These are phyloP conservation scores for Stercorarius parasiticus DNA, from an alignment of 2,113 vertebrate genomes.

Conservation along the genomic window DNA sequence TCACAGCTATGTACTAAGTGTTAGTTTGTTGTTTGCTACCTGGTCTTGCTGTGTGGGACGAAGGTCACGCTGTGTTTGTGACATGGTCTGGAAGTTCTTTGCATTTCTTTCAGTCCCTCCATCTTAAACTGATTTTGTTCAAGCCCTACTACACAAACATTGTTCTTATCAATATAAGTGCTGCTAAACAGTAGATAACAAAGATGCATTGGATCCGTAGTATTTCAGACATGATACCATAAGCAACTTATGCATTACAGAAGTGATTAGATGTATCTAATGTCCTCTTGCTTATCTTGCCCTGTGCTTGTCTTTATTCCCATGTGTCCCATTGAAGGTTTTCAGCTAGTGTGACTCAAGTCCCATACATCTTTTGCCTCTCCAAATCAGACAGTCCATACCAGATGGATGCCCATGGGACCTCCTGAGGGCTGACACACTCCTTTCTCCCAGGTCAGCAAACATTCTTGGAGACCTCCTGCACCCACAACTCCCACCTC, in stretches of 20 bases:
- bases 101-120: not conserved
- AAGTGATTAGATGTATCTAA: not conserved
- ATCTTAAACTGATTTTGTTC: not conserved
- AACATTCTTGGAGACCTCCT: not conserved
- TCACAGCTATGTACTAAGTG: not conserved
- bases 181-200: not conserved
- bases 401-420: not conserved
- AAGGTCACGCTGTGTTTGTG: not conserved
- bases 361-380: not conserved
- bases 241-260: not conserved
- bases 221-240: not conserved
- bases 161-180: not conserved
- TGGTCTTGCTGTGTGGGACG: not conserved
- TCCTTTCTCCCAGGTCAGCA: not conserved
- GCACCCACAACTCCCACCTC: not conserved
- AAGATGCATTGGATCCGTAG: not conserved
- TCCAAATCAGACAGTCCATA: not conserved
- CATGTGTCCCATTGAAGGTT: not conserved
- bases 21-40: not conserved
- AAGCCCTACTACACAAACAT: not conserved
- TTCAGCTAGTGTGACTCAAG: not conserved
- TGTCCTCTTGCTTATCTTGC: not conserved
- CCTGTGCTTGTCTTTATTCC: not conserved
- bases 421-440: not conserved
- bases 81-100: not conserved